Evolutionary conservation across 2,888 invertebrate genomes (phyloP), one percentile per base, ranked within the genome.

Genomic region (Acronicta aceris): DNA sequence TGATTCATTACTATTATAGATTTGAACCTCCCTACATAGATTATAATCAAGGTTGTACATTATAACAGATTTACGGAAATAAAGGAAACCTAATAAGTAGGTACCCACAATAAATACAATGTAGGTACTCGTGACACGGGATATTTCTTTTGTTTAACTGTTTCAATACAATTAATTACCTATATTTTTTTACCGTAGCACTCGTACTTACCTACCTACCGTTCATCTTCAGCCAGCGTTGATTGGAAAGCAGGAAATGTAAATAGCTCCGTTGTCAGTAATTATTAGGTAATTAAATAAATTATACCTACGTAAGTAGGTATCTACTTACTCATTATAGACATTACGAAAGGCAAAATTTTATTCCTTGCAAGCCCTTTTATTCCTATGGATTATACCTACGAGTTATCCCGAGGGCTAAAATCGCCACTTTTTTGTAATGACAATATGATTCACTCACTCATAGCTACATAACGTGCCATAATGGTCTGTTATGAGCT

Each of bases 21-120:
- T 66, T 50, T 49, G 8, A 45, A 45, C 8, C 40, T 30, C 30
- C 25, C 16, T 16, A 16, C 45, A 65, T 46, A 50, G 27, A 42
- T 27, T 49, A 62, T 27, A 12, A 38, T 15, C 45, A 66, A 49
- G 62, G 12, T 42, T 30, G 48, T 47, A 55, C 45, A 48, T 66
- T 62, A 62, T 67, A 41, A 45, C 45, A 58, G 63, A 53, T 68
- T 68, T 68, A 54, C 67, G 64, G 40, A 68, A 68, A 54, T 68
- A 17, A 46, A 58, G 68, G 68, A 63, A 68, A 63, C 43, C 33
- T 8, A 21, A 21, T 21, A 21, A 2, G n/a, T n/a, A n/a, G n/a
- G n/a, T n/a, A n/a, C n/a, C n/a, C n/a, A n/a, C n/a, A n/a, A n/a
- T n/a, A n/a, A 68, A 51, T 59, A 54, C 63, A 68, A 64, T 68